These are phyloP conservation scores for Camelus bactrianus DNA, from an alignment of 2,113 vertebrate genomes.

Conservation along the genomic window DNA sequence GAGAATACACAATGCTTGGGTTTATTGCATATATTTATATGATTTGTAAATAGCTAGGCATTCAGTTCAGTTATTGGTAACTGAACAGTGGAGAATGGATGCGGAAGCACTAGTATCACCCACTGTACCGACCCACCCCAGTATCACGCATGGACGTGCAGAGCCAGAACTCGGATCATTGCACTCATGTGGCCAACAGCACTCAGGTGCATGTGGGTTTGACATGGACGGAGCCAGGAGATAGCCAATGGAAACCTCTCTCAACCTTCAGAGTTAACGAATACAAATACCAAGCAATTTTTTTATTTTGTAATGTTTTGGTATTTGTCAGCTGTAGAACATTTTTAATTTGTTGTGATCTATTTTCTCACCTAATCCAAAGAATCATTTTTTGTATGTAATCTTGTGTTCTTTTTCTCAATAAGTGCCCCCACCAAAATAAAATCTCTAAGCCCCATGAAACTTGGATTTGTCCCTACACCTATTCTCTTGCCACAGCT, in stretches of 20 bases:
- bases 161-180: not conserved
- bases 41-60: not conserved
- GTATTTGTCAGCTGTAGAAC: not conserved
- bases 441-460: not conserved
- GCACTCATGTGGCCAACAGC: not conserved
- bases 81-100: not conserved
- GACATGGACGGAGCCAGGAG: not conserved
- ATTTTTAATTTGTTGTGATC: not conserved
- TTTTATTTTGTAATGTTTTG: not conserved
- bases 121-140: not conserved
- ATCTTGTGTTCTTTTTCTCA: not conserved
- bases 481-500: not conserved
- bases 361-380: not conserved
- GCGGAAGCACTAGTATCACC: not conserved
- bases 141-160: accelerated
- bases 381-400: not conserved
- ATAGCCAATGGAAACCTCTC: not conserved
- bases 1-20: not conserved
- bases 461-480: not conserved
- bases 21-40: not conserved
- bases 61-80: not conserved
- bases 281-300: not conserved
- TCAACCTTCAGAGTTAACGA: not conserved
- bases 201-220: no score
- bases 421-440: not conserved